These are phyloP conservation scores for Anthoptus insignis DNA, from an alignment of 2,888 invertebrate genomes.

Conservation along the genomic window DNA sequence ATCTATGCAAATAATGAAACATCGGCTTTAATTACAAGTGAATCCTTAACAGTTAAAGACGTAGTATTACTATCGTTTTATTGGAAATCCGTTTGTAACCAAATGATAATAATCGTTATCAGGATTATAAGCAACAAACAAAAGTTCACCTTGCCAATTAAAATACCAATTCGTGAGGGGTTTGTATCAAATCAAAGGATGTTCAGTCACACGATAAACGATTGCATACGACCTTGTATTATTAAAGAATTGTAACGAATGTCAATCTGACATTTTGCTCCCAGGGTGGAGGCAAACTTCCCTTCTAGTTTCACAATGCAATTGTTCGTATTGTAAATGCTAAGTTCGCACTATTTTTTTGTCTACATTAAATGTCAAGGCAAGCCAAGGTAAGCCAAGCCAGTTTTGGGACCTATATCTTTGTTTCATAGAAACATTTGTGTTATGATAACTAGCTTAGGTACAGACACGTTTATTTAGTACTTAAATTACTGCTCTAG, in stretches of 20 bases:
- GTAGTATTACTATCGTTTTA: background rate
- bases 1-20: too few species aligned
- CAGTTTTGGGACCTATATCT: background rate
- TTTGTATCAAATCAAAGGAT: constrained; percentile 27
- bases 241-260: constrained; percentile 66
- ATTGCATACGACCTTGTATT: constrained; percentile 66
- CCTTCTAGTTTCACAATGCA: constrained; percentile 69
- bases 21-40: too few species aligned
- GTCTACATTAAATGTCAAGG: constrained; percentile 6
- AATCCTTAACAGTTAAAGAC: too few species aligned
- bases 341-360: constrained; percentile 35
- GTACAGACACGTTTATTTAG: background rate
- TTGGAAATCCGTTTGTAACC: too few species aligned
- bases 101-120: too few species aligned
- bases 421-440: background rate
- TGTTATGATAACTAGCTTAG: too few species aligned
- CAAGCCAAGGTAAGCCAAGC: background rate
- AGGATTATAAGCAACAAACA: background rate
- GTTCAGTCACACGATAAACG: constrained; percentile 29
- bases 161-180: constrained; percentile 22
- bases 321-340: constrained; percentile 56
- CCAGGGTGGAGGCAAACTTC: constrained; percentile 62
- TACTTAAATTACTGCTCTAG: background rate
- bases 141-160: constrained; percentile 1
- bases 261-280: constrained; percentile 80